A percentile compares a stretch with the other conserved stretches of the same genome.
phyloP scores from a whole-genome alignment of 2,888 invertebrate genomes.

The Dicranocentrus wangi region DNA sequence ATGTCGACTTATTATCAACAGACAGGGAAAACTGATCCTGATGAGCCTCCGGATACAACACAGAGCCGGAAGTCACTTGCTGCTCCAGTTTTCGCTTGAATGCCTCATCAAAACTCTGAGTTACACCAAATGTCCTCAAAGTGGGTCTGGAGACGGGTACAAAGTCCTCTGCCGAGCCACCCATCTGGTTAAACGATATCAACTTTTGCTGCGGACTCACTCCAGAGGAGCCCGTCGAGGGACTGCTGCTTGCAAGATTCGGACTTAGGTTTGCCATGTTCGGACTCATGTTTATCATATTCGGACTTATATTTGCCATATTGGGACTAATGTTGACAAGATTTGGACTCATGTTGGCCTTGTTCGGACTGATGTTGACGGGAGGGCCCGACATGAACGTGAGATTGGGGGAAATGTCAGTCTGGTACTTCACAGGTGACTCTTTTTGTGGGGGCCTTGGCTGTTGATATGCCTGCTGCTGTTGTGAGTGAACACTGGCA shows the following conservation, averaged over 20 bases:
- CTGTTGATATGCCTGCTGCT: constrained; percentile 25
- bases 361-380: constrained; percentile 5
- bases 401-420: constrained; percentile 7
- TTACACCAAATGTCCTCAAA: constrained; percentile 62
- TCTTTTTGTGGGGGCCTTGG: not conserved
- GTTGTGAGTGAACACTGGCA: not conserved
- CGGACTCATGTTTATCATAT: too few relatives aligned
- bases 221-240: not conserved
- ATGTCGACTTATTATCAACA: not conserved
- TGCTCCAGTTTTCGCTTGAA: constrained; percentile 60
- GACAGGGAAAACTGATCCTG: constrained; percentile 4
- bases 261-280: not conserved
- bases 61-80: constrained; percentile 44
- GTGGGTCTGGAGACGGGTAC: constrained; percentile 61
- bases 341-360: too few relatives aligned
- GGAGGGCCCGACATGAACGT: not conserved
- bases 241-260: not conserved
- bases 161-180: constrained; percentile 48
- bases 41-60: constrained; percentile 24
- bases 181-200: constrained; percentile 8
- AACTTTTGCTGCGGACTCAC: not conserved
- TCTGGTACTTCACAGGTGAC: constrained; percentile 22
- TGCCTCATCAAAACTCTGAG: constrained; percentile 68
- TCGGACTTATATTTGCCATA: too few relatives aligned
- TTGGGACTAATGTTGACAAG: not conserved